phyloP scores from a whole-genome alignment of 2,113 vertebrate genomes.

The Cavia aperea region DNA sequence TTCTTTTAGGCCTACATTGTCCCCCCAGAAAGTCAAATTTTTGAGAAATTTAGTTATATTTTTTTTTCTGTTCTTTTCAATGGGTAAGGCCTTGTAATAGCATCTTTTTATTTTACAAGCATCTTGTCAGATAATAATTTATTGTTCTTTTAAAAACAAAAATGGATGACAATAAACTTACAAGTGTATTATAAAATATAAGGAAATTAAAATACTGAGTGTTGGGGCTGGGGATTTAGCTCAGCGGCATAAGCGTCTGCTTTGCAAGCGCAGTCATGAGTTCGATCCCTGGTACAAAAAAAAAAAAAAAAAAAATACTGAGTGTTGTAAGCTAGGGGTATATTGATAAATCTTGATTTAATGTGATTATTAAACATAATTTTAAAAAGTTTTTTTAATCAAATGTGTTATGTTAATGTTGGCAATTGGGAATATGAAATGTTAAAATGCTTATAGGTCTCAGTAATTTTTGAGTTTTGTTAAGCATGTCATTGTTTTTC shows the following conservation, averaged over 20 bases:
- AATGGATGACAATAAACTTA: neutral
- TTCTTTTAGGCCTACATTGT: neutral
- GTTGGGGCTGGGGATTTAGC: neutral
- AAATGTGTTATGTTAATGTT: slow-evolving; percentile 16
- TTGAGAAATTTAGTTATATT: slow-evolving; percentile 7
- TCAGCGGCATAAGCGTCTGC: no score
- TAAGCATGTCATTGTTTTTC: neutral
- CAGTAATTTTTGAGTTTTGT: slow-evolving; percentile 6
- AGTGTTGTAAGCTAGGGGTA: slow-evolving; percentile 24
- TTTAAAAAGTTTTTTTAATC: slow-evolving; percentile 1
- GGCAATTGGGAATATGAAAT: neutral
- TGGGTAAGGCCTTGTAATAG: neutral
- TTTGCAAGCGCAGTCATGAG: no score
- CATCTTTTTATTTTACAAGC: slow-evolving; percentile 28
- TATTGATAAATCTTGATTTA: neutral
- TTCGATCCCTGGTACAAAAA: no score
- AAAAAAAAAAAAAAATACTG: neutral
- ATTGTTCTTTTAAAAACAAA: slow-evolving; percentile 23
- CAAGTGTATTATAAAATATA: neutral
- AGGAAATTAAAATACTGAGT: slow-evolving; percentile 29
- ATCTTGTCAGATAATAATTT: neutral
- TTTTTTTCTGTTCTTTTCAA: neutral
- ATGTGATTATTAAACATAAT: neutral
- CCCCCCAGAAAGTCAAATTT: neutral
- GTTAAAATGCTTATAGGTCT: slow-evolving; percentile 27